Base-by-base conservation (phyloP, 2,113 vertebrate species). In the cat (Felis catus) region DNA sequence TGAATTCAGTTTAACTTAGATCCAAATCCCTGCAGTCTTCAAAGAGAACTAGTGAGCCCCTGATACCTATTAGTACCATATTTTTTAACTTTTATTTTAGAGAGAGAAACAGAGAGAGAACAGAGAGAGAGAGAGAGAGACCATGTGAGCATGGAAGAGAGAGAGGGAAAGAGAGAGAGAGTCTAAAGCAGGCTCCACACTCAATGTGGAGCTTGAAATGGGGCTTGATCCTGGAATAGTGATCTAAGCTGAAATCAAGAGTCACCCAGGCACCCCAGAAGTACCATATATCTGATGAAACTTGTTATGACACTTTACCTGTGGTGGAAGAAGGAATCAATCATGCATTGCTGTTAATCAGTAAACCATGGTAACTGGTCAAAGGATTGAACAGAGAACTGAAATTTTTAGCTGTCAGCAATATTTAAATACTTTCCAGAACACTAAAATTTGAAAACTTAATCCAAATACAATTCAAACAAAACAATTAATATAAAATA, bases 401-500 rank as follows among this genome's bases (percentile, higher is more conserved):
- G 74, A 78, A 85, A 16, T 13, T 95, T 65, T 84, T 92, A 90
- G 70, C 53, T 81, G 39, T 81, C 65, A 85, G 33, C 19, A 95
- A 86, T 89, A 41, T 86, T 91, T 92, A 95, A 89, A 89, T 76
- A 76, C 10, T 86, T 80, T 74, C 21, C 33, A 96, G 65, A 91
- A 89, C 80, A 58, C 41, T 92, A 89, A 78, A 84, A 86, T 95
- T 89, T 89, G 66, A 97, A 12, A 21, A 70, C 63, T 88, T 97
- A 81, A 80, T 45, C 27, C 45, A 93, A 95, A 89, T 15, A 39
- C 6, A 76, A 78, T 86, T 73, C 91, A 96, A 94, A 94, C 93
- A 97, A 96, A 63, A 58, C 58, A 97, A 94, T 96, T 92, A 81
- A 83, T 76, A 58, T 88, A 83, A 90, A 93, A 83, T 31, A 93